Percentiles rank a stretch among this genome's conserved stretches.
These are phyloP conservation scores for Anastrepha ludens DNA, from an alignment of 1,140 invertebrate genomes.

Conservation along the genomic window DNA sequence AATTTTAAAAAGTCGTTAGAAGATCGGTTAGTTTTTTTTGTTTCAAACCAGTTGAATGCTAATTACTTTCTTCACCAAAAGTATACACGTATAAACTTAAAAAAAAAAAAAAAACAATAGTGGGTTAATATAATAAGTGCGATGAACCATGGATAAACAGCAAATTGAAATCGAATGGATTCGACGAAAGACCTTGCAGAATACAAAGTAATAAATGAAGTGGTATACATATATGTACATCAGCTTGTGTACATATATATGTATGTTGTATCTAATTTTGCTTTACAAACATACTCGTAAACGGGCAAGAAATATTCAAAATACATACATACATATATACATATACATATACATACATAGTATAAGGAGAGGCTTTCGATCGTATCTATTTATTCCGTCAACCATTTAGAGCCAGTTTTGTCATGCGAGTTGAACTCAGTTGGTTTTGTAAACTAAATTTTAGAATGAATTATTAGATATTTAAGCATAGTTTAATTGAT, in stretches of 20 bases:
- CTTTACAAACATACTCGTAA: too few species aligned
- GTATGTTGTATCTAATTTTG: neutral
- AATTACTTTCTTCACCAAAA: conserved; percentile 16
- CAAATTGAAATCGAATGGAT: neutral
- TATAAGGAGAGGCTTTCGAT: too few species aligned
- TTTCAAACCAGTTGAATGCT: neutral
- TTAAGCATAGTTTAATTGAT: too few species aligned
- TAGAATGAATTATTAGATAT: too few species aligned
- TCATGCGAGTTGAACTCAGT: too few species aligned
- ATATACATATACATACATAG: neutral
- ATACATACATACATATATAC: neutral
- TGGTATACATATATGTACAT: conserved; percentile 24
- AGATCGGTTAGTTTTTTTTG: neutral
- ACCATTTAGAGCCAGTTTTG: too few species aligned
- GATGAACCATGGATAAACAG: conserved; percentile 2
- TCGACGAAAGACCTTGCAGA: neutral
- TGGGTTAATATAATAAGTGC: neutral
- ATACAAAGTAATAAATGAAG: neutral
- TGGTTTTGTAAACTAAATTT: too few species aligned
- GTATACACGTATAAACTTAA: neutral
- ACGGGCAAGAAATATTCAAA: too few species aligned
- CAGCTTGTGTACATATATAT: conserved; percentile 14
- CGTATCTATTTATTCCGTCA: too few species aligned
- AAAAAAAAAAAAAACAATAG: neutral
- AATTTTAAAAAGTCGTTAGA: neutral